Evolutionary conservation across 2,888 invertebrate genomes (phyloP).

Genomic region (Caradrina kadenii): DNA sequence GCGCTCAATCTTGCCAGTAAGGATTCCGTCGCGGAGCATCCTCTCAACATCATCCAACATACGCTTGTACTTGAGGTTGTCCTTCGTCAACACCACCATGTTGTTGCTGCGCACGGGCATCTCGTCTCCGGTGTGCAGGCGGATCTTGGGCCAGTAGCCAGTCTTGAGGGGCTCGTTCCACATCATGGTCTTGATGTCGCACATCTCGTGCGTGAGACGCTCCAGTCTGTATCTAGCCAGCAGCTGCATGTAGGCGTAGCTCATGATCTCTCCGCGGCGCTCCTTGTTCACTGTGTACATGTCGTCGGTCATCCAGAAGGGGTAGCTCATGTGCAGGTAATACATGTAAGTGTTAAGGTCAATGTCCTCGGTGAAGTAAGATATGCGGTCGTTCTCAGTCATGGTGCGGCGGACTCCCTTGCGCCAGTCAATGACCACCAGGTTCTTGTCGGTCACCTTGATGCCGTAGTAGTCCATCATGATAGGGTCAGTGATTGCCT

Average conservation of each 20-base stretch:
- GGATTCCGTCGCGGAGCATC: slow-evolving; percentile 88
- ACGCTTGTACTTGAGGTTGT: slow-evolving; percentile 76
- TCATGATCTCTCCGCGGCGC: slow-evolving; percentile 90
- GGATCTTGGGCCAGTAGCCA: slow-evolving; percentile 91
- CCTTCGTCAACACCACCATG: slow-evolving; percentile 71
- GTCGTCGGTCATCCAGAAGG: slow-evolving; percentile 92
- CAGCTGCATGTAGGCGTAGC: slow-evolving; percentile 92
- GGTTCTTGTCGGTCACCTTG: slow-evolving; percentile 87
- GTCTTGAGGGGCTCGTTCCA: slow-evolving; percentile 82
- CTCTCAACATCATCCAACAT: slow-evolving; percentile 85
- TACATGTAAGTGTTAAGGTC: slow-evolving; percentile 94
- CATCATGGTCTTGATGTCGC: slow-evolving; percentile 85
- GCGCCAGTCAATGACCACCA: slow-evolving; percentile 92
- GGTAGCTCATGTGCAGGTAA: slow-evolving; percentile 92
- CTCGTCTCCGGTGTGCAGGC: slow-evolving; percentile 89
- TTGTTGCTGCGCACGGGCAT: slow-evolving; percentile 90
- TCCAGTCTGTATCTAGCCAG: slow-evolving; percentile 91
- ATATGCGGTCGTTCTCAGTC: slow-evolving; percentile 91
- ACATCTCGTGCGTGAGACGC: slow-evolving; percentile 86
- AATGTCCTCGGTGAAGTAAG: slow-evolving; percentile 94
- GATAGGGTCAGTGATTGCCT: slow-evolving; percentile 89
- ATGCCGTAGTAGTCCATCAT: slow-evolving; percentile 89
- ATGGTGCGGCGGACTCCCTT: slow-evolving; percentile 91
- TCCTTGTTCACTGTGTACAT: slow-evolving; percentile 85
- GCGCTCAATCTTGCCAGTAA: slow-evolving; percentile 80